Percentiles rank a stretch among this genome's conserved stretches.
Conservation (phyloP, 2,888 invertebrate species). For the Conchocele bisecta region DNA sequence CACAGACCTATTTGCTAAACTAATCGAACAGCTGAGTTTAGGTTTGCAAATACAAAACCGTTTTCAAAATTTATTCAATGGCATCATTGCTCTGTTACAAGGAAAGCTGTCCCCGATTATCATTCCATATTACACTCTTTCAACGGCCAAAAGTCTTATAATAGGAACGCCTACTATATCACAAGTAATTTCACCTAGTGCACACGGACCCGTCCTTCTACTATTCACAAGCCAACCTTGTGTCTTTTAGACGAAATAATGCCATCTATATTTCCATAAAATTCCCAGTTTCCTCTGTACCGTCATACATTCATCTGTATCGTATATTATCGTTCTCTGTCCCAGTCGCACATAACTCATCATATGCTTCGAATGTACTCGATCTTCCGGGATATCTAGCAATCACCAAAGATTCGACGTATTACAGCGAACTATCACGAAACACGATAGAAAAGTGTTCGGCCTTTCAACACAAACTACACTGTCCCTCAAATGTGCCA, state of each 20-base stretch:
- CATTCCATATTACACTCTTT: neutral
- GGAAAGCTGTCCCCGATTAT: neutral
- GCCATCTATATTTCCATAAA: constrained; percentile 2
- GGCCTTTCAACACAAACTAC: neutral
- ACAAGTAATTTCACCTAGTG: neutral
- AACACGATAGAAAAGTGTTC: neutral
- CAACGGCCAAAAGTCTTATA: neutral
- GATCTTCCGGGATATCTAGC: neutral
- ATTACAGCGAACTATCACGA: neutral
- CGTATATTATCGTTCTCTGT: neutral
- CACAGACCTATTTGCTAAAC: too few species aligned
- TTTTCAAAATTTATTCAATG: neutral
- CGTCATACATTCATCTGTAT: neutral
- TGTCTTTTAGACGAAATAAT: constrained; percentile 3
- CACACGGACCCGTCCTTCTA: constrained; percentile 7
- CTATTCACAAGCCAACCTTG: neutral
- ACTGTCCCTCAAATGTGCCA: neutral
- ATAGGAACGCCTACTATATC: neutral
- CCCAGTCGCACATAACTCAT: neutral
- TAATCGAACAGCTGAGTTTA: neutral
- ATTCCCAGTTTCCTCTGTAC: constrained; percentile 2
- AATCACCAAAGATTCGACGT: neutral
- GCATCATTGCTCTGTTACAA: neutral
- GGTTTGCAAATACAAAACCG: neutral
- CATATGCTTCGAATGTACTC: neutral